These are phyloP conservation scores for Pelmatolapia mariae DNA, from an alignment of 2,113 vertebrate species.

Conservation along the genomic window DNA sequence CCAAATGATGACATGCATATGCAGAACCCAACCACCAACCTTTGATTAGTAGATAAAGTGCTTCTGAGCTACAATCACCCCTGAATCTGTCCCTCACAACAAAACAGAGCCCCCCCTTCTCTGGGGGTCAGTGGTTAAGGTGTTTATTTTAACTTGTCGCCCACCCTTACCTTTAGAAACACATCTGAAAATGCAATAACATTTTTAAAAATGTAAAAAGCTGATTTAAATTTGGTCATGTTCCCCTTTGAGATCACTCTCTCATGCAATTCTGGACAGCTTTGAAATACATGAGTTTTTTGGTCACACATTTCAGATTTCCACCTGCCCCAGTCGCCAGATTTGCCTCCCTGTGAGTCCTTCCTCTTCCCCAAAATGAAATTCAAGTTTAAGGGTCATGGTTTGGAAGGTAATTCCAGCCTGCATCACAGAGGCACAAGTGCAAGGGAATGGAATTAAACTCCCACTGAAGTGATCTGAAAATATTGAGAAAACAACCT, in stretches of 20 bases:
- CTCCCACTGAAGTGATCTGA: background rate
- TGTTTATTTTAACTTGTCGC: background rate
- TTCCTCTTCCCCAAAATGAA: background rate
- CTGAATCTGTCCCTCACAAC: background rate
- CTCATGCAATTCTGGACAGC: background rate
- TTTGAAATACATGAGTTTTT: background rate
- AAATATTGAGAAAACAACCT: background rate
- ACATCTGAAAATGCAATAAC: background rate
- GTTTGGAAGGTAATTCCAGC: background rate
- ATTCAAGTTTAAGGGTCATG: background rate
- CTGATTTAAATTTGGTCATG: background rate
- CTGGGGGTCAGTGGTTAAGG: background rate
- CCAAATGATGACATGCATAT: background rate
- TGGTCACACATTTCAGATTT: background rate
- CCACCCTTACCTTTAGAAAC: background rate
- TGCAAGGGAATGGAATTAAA: background rate
- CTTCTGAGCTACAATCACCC: background rate
- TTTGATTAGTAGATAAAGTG: background rate
- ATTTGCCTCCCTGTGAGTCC: background rate
- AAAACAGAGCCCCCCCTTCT: background rate
- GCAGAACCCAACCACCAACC: background rate
- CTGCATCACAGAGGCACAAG: background rate
- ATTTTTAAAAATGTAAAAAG: background rate
- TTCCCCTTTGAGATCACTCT: background rate
- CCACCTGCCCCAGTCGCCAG: background rate